phyloP scores from a whole-genome alignment of 2,113 vertebrate genomes.

The Gila orcuttii region DNA sequence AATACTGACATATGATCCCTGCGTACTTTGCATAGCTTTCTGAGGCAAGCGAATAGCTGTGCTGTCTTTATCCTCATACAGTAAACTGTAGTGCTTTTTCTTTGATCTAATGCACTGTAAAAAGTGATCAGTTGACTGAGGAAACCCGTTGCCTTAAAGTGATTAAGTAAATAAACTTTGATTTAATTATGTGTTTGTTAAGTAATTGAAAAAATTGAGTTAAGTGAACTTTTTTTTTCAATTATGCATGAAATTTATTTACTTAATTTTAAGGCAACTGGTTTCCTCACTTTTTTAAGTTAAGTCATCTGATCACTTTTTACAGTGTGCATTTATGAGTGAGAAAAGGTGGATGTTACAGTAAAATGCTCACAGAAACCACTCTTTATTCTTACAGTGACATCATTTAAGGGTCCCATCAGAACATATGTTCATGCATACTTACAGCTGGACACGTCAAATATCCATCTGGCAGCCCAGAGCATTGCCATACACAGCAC shows the following conservation, averaged over 20 bases:
- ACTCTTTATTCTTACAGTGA: not conserved
- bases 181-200: no score
- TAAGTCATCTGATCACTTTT: no score
- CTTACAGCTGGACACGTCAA: conserved; percentile 88
- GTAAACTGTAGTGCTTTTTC: conserved; percentile 33
- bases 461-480: conserved; percentile 87
- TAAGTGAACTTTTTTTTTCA: no score
- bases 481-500: conserved; percentile 83
- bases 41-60: conserved; percentile 47
- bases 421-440: conserved; percentile 47
- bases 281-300: no score
- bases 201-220: no score
- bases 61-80: conserved; percentile 49
- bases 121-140: no score
- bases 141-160: no score
- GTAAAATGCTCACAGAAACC: not conserved
- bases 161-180: no score
- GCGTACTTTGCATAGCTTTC: conserved; percentile 65
- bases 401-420: not conserved
- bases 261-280: no score
- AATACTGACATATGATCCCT: conserved; percentile 72
- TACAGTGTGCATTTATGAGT: not conserved
- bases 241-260: no score
- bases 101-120: not conserved
- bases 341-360: not conserved